Evolutionary conservation across 2,113 vertebrate species (phyloP), one percentile per base, ranked within the genome.

Genomic region (Scartelaos histophorus): DNA sequence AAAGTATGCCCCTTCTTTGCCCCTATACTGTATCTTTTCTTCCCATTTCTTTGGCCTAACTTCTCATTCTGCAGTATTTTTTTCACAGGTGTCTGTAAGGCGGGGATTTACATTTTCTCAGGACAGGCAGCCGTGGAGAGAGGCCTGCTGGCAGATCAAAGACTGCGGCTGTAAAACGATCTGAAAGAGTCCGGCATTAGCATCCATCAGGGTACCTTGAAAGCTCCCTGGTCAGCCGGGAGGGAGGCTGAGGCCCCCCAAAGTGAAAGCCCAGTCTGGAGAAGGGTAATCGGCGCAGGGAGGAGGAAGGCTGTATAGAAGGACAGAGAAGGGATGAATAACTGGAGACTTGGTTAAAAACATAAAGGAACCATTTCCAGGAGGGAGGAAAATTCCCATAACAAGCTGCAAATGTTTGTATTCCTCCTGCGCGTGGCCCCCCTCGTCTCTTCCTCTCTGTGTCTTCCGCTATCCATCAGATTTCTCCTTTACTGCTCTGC

Each of bases 131-230:
- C 53, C 88, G 93, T 91, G 89, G 88, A 93, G 90, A 91, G 91
- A 94, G 92, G 92, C 89, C 92, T 93, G 92, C 92, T 94, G 94
- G 94, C 93, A 94, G 94, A 96, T 96, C 95, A 96, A 95, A 95
- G 94, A 88, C 90, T 88, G 76, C 75, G 75, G 85, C 91, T 92
- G 94, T 95, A 95, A 96, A 95, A 92, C 74, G 91, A 95, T 95
- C 94, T 94, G 94, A 95, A 94, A 95, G 92, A 93, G 92, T 93
- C 90, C 92, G 74, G 92, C 94, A 94, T 94, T 95, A 95, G 93
- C 94, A 95, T 95, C 94, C 94, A 95, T 95, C 95, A 95, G 93
- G 92, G 90, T 95, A 94, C 92, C 94, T 94, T 95, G 93, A 95
- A 93, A 94, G 92, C 90, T 90, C 94, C 93, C 94, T 93, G 91